Evolutionary conservation across 1,140 invertebrate genomes (phyloP).

Genomic region (Latrodectus geometricus): DNA sequence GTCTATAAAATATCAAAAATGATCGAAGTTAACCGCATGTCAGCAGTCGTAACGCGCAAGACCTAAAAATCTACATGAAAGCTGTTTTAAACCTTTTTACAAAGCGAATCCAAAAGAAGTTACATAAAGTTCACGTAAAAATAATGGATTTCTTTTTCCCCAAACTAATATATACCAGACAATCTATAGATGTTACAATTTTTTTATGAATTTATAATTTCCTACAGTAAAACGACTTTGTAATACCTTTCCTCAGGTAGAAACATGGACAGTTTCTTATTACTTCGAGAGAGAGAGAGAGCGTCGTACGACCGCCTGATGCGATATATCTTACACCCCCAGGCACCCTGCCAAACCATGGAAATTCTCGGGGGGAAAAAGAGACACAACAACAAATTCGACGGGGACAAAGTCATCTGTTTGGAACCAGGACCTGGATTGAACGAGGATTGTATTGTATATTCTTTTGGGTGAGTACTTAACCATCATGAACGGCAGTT

Average conservation of each 20-base stretch:
- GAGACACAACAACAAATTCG: slow-evolving; percentile 20
- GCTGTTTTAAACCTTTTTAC: too few species aligned
- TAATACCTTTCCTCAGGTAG: neutral
- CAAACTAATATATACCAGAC: too few species aligned
- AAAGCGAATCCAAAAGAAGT: too few species aligned
- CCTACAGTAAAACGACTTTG: neutral
- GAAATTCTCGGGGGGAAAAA: slow-evolving; percentile 27
- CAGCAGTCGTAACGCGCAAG: too few species aligned
- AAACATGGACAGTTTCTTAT: slow-evolving; percentile 14
- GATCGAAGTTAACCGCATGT: too few species aligned
- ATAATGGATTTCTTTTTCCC: too few species aligned
- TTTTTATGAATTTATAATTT: neutral
- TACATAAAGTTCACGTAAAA: too few species aligned
- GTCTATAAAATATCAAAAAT: too few species aligned
- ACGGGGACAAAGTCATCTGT: slow-evolving; percentile 56
- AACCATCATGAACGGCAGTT: neutral
- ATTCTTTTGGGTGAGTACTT: slow-evolving; percentile 48
- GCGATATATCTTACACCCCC: slow-evolving; percentile 50
- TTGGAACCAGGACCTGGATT: slow-evolving; percentile 53
- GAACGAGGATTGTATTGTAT: slow-evolving; percentile 41
- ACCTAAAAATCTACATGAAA: too few species aligned
- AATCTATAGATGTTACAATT: neutral
- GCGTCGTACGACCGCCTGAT: slow-evolving; percentile 33
- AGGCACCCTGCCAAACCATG: slow-evolving; percentile 15
- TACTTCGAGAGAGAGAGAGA: slow-evolving; percentile 16